These are phyloP conservation scores for Acronicta alni DNA, from an alignment of 2,888 invertebrate species.

Conservation along the genomic window DNA sequence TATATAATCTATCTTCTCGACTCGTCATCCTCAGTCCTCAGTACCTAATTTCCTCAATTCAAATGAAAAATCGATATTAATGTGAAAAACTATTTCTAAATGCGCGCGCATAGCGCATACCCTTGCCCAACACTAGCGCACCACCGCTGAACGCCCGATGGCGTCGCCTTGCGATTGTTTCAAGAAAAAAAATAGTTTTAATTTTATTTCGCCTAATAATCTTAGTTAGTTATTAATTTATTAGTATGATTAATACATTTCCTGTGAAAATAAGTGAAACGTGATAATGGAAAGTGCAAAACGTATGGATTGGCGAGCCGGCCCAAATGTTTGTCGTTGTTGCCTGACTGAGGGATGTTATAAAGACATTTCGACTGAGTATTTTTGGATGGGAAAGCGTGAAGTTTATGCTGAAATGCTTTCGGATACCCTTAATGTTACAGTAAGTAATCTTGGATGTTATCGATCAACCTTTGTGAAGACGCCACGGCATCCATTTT, in stretches of 20 bases:
- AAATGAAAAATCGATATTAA: conserved; percentile 47
- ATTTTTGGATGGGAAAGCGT: conserved; percentile 87
- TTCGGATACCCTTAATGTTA: conserved; percentile 75
- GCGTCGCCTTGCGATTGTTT: conserved; percentile 59
- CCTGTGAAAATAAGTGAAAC: conserved; percentile 64
- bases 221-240: conserved; percentile 45
- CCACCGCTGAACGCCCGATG: conserved; percentile 46
- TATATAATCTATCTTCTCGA: neutral
- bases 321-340: conserved; percentile 84
- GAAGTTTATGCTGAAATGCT: conserved; percentile 86
- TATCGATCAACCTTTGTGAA: conserved; percentile 26
- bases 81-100: conserved; percentile 2
- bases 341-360: conserved; percentile 84
- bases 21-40: neutral
- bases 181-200: conserved; percentile 51
- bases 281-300: conserved; percentile 76
- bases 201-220: conserved; percentile 28
- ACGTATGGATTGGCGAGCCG: conserved; percentile 82
- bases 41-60: too few relatives aligned
- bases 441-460: conserved; percentile 68
- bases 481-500: conserved; percentile 73
- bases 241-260: conserved; percentile 62
- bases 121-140: conserved; percentile 49
- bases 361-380: conserved; percentile 86
- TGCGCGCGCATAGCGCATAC: conserved; percentile 55